Evolutionary conservation across 1,140 invertebrate genomes (phyloP), one percentile per base, ranked within the genome.

Genomic region (Anastrepha obliqua): DNA sequence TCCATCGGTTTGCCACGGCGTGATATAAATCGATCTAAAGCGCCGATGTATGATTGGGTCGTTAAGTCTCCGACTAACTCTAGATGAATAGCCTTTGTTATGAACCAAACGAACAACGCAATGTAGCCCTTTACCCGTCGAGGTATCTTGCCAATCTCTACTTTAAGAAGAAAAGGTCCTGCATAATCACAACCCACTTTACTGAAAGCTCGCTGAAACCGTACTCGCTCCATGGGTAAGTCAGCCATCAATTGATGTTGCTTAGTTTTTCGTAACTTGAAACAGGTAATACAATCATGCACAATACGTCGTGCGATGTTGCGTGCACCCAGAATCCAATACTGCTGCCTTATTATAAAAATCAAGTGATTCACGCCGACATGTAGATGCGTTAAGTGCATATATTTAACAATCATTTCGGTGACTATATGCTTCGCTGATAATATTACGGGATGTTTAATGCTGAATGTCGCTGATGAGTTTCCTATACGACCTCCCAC

Each of bases 201-300:
- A 58, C 88, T 11, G 88, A 94, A 93, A 7, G 91, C 89, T 70
- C 88, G 88, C 51, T 87, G 85, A 8, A 89, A 86, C 17, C 78
- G 47, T 9, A 89, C 67, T 42, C 91, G 60, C 6, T 60, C 55
- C 29, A n/a, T 42, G 7, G 92, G 92, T 51, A 93, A 87, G 78
- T 93, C 65, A 3, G 88, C 92, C 93, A 94, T 94, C 6, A 91
- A 74, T n/a, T 89, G 88, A 9, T 90, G 88, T 9, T 87, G n/a
- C 7, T 88, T 78, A 64, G 88, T 85, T 29, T 91, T 89, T 58
- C 89, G 89, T 9, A 87, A 87, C 39, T 89, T 74, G 86, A 85
- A 89, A 88, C 93, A 94, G 13, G 42, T 88, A 6, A 93, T 87
- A 87, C 93, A 94, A 39, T 87, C 90, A 4, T 87, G 78, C 47